Conservation (phyloP, 1,140 invertebrate species). For the Leptestheria dahalacensis region DNA sequence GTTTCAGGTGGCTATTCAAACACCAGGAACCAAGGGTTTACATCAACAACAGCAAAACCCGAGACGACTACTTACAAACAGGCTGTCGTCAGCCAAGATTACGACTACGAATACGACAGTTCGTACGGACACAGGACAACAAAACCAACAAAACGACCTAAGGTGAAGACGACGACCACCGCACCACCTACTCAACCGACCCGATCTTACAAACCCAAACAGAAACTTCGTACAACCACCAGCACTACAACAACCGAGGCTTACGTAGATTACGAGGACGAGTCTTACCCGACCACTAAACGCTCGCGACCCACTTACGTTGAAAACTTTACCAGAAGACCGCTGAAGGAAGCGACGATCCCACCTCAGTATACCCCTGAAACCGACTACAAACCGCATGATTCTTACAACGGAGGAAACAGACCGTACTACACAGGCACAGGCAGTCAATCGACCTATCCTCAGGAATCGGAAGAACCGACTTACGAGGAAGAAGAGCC, state of each 20-base stretch:
- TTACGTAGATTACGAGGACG: not conserved
- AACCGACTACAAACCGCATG: too few relatives aligned
- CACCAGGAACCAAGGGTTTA: conserved; percentile 13
- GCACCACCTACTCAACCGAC: not conserved
- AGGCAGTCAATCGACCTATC: too few relatives aligned
- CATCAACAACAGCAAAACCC: conserved; percentile 1
- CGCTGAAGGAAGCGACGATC: too few relatives aligned
- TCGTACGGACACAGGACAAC: not conserved
- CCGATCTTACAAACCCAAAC: not conserved
- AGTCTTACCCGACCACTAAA: not conserved
- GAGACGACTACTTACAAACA: not conserved
- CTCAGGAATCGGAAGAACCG: too few relatives aligned
- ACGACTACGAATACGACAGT: not conserved
- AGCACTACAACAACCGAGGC: not conserved
- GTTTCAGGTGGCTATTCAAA: conserved; percentile 16
- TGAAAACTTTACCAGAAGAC: not conserved
- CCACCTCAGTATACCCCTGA: too few relatives aligned
- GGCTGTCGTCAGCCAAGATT: not conserved
- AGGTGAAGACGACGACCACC: not conserved
- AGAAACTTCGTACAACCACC: not conserved
- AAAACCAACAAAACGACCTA: not conserved
- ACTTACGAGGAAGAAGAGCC: not conserved
- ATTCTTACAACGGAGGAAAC: too few relatives aligned
- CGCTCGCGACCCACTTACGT: not conserved
- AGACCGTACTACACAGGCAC: not conserved